Conservation (phyloP, 2,797 vertebrate species). For the Eulemur albifrons region DNA sequence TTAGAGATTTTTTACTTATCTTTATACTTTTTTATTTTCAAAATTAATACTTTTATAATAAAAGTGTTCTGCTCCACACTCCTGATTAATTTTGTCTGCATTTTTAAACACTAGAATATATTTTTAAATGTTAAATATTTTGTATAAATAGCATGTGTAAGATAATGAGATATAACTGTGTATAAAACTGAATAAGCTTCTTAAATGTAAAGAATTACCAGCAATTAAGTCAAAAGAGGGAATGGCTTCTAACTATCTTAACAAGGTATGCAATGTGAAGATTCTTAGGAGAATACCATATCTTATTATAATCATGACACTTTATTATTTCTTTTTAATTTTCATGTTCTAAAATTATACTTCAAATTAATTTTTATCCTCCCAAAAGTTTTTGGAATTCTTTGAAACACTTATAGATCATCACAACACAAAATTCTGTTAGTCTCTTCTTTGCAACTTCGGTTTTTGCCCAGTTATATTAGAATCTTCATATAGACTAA, state of each 20-base stretch:
- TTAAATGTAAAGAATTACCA: background rate
- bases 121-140: background rate
- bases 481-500: background rate
- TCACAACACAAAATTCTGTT: background rate
- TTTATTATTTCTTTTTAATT: constrained; percentile 18
- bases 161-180: background rate
- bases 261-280: background rate
- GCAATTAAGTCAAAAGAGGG: background rate
- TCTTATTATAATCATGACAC: background rate
- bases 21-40: background rate
- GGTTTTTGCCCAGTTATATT: background rate
- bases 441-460: background rate
- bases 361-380: background rate
- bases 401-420: background rate
- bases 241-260: background rate
- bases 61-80: background rate
- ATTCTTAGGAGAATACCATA: background rate
- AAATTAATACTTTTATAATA: background rate
- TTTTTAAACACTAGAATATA: background rate
- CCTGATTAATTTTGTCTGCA: background rate
- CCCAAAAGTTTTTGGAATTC: background rate
- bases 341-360: background rate
- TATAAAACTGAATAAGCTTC: background rate
- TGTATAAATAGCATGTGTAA: background rate
- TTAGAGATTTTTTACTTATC: background rate